Percentiles rank a stretch among this genome's conserved stretches.
Evolutionary conservation across 2,888 invertebrate genomes (phyloP).

Genomic region (Dryobotodes eremita): DNA sequence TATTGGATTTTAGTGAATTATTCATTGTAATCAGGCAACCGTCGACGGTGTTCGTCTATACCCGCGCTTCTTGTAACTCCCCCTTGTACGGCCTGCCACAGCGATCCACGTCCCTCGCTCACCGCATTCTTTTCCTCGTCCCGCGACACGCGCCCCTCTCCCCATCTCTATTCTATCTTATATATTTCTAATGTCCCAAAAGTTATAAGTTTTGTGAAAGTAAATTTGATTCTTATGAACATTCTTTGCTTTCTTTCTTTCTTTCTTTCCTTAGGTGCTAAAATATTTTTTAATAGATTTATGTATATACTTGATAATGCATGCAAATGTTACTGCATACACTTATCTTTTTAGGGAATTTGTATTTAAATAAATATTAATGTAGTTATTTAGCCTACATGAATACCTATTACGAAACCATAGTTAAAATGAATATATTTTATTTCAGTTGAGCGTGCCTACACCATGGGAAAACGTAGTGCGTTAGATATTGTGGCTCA

Average conservation of each 20-base stretch:
- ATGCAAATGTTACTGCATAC: conserved; percentile 49
- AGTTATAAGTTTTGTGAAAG: conserved; percentile 49
- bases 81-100: conserved; percentile 23
- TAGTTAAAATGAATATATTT: conserved; percentile 48
- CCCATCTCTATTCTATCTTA: conserved; percentile 47
- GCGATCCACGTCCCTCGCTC: conserved; percentile 48
- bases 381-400: conserved; percentile 49
- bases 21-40: conserved; percentile 25
- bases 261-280: conserved; percentile 47
- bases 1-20: conserved; percentile 25
- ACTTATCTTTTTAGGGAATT: conserved; percentile 47
- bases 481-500: conserved; percentile 33
- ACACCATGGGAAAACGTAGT: conserved; percentile 46
- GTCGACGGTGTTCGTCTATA: no score
- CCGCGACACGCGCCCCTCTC: conserved; percentile 48
- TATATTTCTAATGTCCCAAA: conserved; percentile 46
- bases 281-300: conserved; percentile 48
- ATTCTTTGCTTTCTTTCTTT: conserved; percentile 48
- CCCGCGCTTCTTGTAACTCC: no score
- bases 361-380: conserved; percentile 49
- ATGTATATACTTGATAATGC: conserved; percentile 48
- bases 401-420: conserved; percentile 47
- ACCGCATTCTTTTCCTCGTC: conserved; percentile 48
- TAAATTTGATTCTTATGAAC: conserved; percentile 47
- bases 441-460: conserved; percentile 46